These are phyloP conservation scores for Medauroidea extradentata DNA, from an alignment of 1,140 invertebrate species.

Conservation along the genomic window DNA sequence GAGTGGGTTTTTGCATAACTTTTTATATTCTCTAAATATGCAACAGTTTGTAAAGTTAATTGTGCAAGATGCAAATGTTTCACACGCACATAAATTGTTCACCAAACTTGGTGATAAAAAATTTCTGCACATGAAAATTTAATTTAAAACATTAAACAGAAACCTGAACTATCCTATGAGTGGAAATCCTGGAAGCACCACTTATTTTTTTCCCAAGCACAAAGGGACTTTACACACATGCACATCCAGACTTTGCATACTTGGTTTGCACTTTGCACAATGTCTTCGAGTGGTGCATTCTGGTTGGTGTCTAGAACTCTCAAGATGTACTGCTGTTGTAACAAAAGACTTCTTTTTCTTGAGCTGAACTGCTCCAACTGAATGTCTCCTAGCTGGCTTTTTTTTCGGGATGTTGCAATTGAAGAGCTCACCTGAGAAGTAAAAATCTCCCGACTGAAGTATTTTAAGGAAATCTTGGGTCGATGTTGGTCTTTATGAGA, in stretches of 20 bases:
- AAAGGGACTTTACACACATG: conserved; percentile 9
- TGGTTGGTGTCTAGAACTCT: conserved; percentile 16
- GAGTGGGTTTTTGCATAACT: too few relatives aligned
- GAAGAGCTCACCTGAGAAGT: conserved; percentile 11
- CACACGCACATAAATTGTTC: too few relatives aligned
- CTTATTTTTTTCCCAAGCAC: conserved; percentile 1
- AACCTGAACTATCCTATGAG: too few relatives aligned
- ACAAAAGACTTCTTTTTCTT: conserved; percentile 14
- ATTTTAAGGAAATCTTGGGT: conserved; percentile 2
- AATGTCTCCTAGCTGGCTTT: conserved; percentile 1
- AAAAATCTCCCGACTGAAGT: conserved; percentile 7
- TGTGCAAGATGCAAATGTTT: too few relatives aligned
- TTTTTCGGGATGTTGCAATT: conserved; percentile 7
- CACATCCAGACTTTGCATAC: conserved; percentile 10
- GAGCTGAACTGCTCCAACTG: conserved; percentile 7
- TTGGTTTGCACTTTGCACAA: conserved; percentile 19
- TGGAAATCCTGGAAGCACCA: conserved; percentile 12
- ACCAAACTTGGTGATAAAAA: too few relatives aligned
- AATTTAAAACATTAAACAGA: too few relatives aligned
- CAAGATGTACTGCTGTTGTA: conserved; percentile 9
- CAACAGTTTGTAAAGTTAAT: too few relatives aligned
- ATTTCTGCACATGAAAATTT: too few relatives aligned
- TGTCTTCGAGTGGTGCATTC: conserved; percentile 13
- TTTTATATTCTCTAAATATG: too few relatives aligned
- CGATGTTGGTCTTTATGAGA: conserved; percentile 19